Evolutionary conservation across 2,888 invertebrate species (phyloP).

Genomic region (Boloria euphrosyne): DNA sequence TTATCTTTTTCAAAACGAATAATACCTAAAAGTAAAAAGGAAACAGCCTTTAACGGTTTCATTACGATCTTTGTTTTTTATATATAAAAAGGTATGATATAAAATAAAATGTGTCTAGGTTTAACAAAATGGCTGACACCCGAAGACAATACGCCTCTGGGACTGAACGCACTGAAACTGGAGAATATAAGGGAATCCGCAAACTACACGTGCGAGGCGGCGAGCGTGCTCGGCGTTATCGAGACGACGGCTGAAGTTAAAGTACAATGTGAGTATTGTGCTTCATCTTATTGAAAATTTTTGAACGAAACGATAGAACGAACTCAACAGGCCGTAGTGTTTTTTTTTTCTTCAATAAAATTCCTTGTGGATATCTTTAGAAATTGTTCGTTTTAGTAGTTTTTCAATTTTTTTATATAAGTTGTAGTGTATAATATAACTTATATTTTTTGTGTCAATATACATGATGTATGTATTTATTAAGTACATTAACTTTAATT

Average conservation of each 20-base stretch:
- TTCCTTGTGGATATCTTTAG: too few species aligned
- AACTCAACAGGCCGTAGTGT: too few species aligned
- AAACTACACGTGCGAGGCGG: conserved; percentile 98
- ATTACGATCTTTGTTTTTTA: too few species aligned
- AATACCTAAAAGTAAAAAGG: too few species aligned
- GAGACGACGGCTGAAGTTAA: conserved; percentile 94
- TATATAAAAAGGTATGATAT: not conserved
- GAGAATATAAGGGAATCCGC: conserved; percentile 94
- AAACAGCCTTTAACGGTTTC: too few species aligned
- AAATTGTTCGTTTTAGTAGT: too few species aligned
- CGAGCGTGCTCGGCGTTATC: conserved; percentile 95
- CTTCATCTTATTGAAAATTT: conserved; percentile 4
- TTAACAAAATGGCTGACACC: conserved; percentile 92
- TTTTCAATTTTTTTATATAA: too few species aligned
- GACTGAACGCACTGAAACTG: conserved; percentile 93
- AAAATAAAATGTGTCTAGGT: conserved; percentile 59
- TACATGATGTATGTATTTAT: too few species aligned
- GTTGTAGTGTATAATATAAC: too few species aligned
- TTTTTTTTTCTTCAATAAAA: not conserved
- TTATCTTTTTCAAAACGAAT: too few species aligned
- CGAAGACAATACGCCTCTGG: conserved; percentile 92
- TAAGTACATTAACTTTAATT: too few species aligned
- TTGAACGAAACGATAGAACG: not conserved
- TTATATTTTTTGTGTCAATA: too few species aligned
- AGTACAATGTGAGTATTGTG: conserved; percentile 92